These are phyloP conservation scores for Cryptocephalus moraei DNA, from an alignment of 2,888 invertebrate genomes.

Conservation along the genomic window DNA sequence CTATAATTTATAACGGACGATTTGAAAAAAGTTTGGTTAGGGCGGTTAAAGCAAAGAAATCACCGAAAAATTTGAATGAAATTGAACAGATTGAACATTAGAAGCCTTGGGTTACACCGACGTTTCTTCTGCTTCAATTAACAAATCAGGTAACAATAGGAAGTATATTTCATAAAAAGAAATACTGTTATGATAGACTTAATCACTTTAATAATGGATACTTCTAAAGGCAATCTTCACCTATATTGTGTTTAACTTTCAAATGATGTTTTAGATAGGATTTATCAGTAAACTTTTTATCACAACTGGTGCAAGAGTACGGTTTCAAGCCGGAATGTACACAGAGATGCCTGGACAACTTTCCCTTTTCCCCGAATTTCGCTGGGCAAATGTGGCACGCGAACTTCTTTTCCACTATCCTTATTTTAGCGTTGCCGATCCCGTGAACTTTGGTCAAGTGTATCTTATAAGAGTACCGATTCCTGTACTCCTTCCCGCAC, in stretches of 20 bases:
- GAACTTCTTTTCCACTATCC: constrained; percentile 30
- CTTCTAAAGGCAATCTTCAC: neutral
- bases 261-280: constrained; percentile 25
- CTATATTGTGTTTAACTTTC: constrained; percentile 5
- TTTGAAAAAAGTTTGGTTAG: too few species aligned
- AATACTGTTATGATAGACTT: too few species aligned
- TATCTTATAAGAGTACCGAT: constrained; percentile 25
- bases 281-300: constrained; percentile 26
- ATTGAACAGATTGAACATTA: too few species aligned
- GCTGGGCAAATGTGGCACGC: constrained; percentile 32
- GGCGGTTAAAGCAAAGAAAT: too few species aligned
- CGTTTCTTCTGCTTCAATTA: too few species aligned
- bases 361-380: constrained; percentile 27
- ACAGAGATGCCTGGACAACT: constrained; percentile 25
- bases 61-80: too few species aligned
- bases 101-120: too few species aligned
- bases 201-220: too few species aligned
- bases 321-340: constrained; percentile 26
- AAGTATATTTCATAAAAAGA: too few species aligned
- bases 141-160: too few species aligned
- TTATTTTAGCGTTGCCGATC: constrained; percentile 33
- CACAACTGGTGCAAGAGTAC: constrained; percentile 21
- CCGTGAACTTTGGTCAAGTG: constrained; percentile 43
- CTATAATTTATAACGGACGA: too few species aligned
- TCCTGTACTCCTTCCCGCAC: constrained; percentile 38